Base-by-base conservation (phyloP, 2,888 invertebrate genomes). In the Kuschelorhynchus macadamiae region DNA sequence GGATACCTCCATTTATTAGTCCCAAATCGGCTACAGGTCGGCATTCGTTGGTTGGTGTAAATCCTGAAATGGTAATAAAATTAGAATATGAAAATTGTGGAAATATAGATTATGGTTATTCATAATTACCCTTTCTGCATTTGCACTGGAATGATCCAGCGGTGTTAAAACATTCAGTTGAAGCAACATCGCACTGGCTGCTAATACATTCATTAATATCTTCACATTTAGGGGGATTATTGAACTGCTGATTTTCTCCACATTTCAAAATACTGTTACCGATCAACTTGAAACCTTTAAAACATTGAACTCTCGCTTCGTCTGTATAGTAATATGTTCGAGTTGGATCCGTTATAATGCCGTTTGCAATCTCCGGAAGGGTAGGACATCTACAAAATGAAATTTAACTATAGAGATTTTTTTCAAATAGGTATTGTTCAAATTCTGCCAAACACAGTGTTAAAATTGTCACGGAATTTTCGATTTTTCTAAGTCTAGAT, bases 171-270 rank as follows among this genome's bases (percentile, higher is more conserved):
- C 96, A 96, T 81, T 95, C 94, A 0, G 96, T 96, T 0, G 96
- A 95, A 0, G 94, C 92, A 18, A 92, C 85, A 79, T 96, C 96
- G 81, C 96, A 97, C 81, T 96, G 95, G 66, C 93, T 94, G 72
- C 91, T 93, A 2, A 89, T 87, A 81, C 96, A 96, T 84, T 96
- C 96, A 78, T 96, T 96, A 69, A 96, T 91, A 81, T 96, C 96
- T 85, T 95, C 95, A 79, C 96, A 96, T 68, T 89, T 91, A 0
- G 96, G 96, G 46, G 94, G 89, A 76, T 92, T 89, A 74, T 92
- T 91, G 74, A 96, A 96, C 71, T 88, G 85, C 83, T 95, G 94
- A 73, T 91, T 89, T n/a, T 92, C 87, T 68, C 94, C 95, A 81
- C 96, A 96, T 78, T 90, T 89, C 70, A 96, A 89, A 57, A 96